phyloP scores from a whole-genome alignment of 2,113 vertebrate species.

The Calidris pugnax region DNA sequence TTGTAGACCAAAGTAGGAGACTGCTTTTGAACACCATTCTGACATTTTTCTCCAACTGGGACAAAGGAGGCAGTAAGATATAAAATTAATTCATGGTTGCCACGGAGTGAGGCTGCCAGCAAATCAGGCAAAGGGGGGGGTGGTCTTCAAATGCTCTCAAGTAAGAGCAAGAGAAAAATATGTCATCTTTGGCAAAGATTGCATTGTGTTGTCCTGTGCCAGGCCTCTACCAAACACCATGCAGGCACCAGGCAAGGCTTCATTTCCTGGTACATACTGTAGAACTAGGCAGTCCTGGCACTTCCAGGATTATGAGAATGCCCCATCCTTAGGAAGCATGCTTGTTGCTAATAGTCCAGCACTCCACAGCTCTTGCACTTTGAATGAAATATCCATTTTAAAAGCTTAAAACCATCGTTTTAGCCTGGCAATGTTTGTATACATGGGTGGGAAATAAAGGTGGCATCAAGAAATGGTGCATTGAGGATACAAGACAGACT shows the following conservation, averaged over 20 bases:
- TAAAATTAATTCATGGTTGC: not conserved
- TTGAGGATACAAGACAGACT: not conserved
- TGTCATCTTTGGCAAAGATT: not conserved
- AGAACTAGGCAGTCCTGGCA: not conserved
- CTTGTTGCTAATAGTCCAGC: not conserved
- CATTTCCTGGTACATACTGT: rapidly evolving
- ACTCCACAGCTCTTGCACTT: not conserved
- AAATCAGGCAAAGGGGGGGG: not conserved
- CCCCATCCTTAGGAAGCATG: not conserved
- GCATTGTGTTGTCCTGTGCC: not conserved
- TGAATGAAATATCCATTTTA: not conserved
- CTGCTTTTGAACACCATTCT: not conserved
- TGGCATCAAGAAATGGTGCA: not conserved
- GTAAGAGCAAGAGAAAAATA: not conserved
- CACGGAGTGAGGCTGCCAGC: not conserved
- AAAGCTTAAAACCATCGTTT: not conserved
- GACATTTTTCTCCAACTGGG: not conserved
- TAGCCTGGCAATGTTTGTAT: not conserved
- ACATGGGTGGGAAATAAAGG: not conserved
- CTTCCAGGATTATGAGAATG: not conserved
- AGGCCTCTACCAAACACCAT: not conserved
- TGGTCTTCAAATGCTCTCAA: not conserved
- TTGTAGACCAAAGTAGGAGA: not conserved
- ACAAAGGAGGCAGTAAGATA: not conserved
- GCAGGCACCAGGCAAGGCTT: not conserved